These are phyloP conservation scores for Scaptomyza polygonia DNA, from an alignment of 2,888 invertebrate species.

Conservation along the genomic window DNA sequence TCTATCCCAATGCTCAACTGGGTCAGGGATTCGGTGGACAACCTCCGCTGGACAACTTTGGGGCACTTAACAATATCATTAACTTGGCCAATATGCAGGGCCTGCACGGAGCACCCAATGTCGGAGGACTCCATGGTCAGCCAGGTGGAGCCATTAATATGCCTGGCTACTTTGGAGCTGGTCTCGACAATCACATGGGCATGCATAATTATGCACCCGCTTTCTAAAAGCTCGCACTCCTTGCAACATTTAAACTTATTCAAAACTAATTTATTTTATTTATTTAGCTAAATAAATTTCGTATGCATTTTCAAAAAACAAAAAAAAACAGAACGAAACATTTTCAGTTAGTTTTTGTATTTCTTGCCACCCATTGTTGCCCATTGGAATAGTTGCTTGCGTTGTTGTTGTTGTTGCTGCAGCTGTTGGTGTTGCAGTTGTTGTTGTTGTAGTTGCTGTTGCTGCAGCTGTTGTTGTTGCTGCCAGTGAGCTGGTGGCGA, in stretches of 20 bases:
- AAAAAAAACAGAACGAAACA: background rate
- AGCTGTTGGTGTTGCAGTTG: conserved; percentile 13
- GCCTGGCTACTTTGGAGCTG: conserved; percentile 34
- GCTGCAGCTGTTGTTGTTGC: conserved; percentile 16
- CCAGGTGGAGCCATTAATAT: conserved; percentile 4
- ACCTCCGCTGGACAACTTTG: conserved; percentile 53
- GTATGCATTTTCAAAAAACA: conserved; percentile 18
- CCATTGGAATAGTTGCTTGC: conserved; percentile 45
- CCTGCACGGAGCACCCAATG: conserved; percentile 26
- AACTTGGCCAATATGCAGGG: conserved; percentile 63
- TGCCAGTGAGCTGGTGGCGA: conserved; percentile 22
- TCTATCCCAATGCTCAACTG: conserved; percentile 43
- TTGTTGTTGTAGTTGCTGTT: conserved; percentile 15
- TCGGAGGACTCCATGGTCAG: conserved; percentile 43
- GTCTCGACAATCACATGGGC: conserved; percentile 36
- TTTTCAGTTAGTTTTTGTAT: conserved; percentile 14
- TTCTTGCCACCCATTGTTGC: conserved; percentile 50
- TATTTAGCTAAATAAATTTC: conserved; percentile 64
- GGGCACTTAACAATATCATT: conserved; percentile 51
- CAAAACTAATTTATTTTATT: conserved; percentile 65
- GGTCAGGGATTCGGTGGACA: conserved; percentile 51
- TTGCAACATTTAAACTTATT: conserved; percentile 4
- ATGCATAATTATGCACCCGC: conserved; percentile 51
- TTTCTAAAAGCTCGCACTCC: conserved; percentile 27
- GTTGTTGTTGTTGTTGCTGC: conserved; percentile 27